Conservation (phyloP, 1,140 invertebrate genomes). For the Drosophila rufa region DNA sequence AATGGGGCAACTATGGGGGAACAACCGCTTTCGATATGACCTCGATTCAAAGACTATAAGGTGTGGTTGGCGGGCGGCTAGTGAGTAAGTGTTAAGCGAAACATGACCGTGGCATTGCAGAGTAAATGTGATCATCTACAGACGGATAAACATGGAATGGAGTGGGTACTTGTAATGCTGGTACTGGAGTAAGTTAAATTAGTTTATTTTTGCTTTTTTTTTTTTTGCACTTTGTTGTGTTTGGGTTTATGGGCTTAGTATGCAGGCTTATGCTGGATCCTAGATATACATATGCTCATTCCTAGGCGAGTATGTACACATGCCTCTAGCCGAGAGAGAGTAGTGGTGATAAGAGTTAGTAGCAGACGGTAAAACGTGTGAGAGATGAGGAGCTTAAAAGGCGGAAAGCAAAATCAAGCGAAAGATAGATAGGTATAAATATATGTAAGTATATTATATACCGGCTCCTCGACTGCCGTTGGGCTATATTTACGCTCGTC, state of each 20-base stretch:
- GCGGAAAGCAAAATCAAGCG: conserved; percentile 71
- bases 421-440: conserved; percentile 58
- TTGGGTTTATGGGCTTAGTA: conserved; percentile 4
- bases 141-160: conserved; percentile 21
- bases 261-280: conserved; percentile 53
- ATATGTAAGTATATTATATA: conserved; percentile 83
- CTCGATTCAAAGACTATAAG: neutral
- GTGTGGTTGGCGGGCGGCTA: conserved; percentile 21
- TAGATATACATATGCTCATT: conserved; percentile 58
- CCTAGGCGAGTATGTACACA: conserved; percentile 75
- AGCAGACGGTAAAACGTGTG: conserved; percentile 45
- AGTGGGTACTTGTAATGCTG: conserved; percentile 14
- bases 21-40: neutral
- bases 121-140: conserved; percentile 50
- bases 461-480: conserved; percentile 88
- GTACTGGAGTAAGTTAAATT: conserved; percentile 8
- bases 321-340: conserved; percentile 65
- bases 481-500: conserved; percentile 87
- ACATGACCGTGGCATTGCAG: conserved; percentile 66
- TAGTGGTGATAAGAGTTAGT: conserved; percentile 35
- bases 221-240: conserved; percentile 7
- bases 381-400: conserved; percentile 55
- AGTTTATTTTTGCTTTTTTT: conserved; percentile 11
- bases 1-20: neutral
- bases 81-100: conserved; percentile 56